A percentile compares a stretch with the other conserved stretches of the same genome.
Conservation (phyloP, 2,888 invertebrate species). For the Hypomecis punctinalis region DNA sequence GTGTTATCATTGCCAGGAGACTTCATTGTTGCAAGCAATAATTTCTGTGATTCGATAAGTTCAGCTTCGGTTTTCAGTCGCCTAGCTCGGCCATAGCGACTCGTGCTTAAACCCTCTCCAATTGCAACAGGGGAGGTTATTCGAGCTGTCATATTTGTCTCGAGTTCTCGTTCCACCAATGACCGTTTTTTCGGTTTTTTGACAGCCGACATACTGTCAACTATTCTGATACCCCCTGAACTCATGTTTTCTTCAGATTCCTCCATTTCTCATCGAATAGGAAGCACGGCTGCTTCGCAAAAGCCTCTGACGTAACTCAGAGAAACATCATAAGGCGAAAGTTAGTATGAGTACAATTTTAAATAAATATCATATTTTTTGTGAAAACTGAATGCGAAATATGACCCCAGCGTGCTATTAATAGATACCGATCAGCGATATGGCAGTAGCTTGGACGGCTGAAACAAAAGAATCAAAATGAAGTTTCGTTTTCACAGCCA, state of each 20-base stretch:
- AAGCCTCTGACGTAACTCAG: conserved; percentile 57
- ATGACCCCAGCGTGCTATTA: conserved; percentile 48
- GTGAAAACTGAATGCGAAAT: conserved; percentile 51
- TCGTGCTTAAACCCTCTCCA: conserved; percentile 67
- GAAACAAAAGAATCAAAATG: conserved; percentile 82
- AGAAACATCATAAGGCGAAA: conserved; percentile 53
- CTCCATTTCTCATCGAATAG: conserved; percentile 61
- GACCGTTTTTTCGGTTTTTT: conserved; percentile 77
- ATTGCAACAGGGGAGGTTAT: conserved; percentile 67
- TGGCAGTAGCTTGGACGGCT: conserved; percentile 55
- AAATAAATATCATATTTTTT: conserved; percentile 43
- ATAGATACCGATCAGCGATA: conserved; percentile 51
- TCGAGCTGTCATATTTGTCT: conserved; percentile 73
- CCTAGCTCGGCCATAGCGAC: conserved; percentile 86
- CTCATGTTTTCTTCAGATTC: conserved; percentile 70
- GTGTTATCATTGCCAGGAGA: conserved; percentile 61
- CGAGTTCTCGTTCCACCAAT: conserved; percentile 74
- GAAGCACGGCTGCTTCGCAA: conserved; percentile 41
- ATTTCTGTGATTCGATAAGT: conserved; percentile 39
- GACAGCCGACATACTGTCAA: conserved; percentile 48
- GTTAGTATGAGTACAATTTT: conserved; percentile 45
- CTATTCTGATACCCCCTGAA: conserved; percentile 57
- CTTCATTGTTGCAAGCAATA: conserved; percentile 53
- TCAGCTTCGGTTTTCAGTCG: conserved; percentile 80
- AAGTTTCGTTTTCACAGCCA: conserved; percentile 70